Conservation (phyloP, 2,113 vertebrate genomes). For the Bubo blakistoni region DNA sequence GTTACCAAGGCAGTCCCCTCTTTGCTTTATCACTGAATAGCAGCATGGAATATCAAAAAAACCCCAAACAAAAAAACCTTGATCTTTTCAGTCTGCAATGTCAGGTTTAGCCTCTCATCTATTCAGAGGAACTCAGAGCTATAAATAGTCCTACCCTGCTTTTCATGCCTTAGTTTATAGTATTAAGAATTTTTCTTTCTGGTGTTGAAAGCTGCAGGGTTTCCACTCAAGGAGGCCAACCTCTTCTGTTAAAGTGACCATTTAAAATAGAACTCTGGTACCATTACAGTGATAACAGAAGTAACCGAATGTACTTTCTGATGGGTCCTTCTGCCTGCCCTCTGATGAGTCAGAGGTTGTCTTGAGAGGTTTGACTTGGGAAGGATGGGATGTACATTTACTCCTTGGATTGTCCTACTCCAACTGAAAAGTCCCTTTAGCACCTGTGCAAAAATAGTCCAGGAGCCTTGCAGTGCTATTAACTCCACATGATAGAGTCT, state of each 20-base stretch:
- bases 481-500: neutral
- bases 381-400: neutral
- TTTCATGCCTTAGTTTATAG: neutral
- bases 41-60: neutral
- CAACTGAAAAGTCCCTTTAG: neutral
- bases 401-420: neutral
- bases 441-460: neutral
- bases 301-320: neutral
- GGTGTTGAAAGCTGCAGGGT: neutral
- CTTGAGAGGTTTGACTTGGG: neutral
- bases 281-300: neutral
- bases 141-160: neutral
- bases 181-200: neutral
- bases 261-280: neutral
- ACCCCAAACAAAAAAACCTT: neutral
- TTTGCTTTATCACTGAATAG: neutral
- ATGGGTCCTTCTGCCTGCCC: neutral
- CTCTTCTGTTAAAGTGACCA: neutral
- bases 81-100: neutral
- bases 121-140: constrained; percentile 12
- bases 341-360: neutral
- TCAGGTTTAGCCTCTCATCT: neutral
- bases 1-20: neutral
- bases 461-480: neutral
- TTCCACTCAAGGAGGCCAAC: neutral